Evolutionary conservation across 2,113 vertebrate species (phyloP), one percentile per base, ranked within the genome.

Genomic region (Cairina moschata): DNA sequence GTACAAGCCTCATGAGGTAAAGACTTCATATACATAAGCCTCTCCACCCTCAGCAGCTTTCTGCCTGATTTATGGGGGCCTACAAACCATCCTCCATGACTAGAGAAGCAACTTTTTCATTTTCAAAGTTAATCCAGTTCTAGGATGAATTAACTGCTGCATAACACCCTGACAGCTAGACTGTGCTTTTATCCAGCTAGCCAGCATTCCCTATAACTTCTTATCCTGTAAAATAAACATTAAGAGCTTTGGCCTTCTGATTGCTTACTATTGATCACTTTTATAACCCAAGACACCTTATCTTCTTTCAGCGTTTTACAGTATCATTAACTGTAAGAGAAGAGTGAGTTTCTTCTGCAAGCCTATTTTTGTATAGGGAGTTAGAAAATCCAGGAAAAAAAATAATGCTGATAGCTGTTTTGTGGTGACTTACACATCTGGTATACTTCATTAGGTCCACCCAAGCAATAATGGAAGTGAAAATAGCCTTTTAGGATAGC

Each of bases 91-190:
- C 84, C 71, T 95, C 90, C 93, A 95, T 80, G 91, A 92, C 90
- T 90, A 90, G 66, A 92, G 93, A 93, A 95, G 89, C 90, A 96
- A 96, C 93, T 91, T 96, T 95, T 96, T 94, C 77, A 94, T 97
- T 95, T 96, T 94, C 95, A 95, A 93, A 97, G 80, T 96, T 96
- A 96, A 96, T 96, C 91, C 73, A 84, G 84, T 92, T 94, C 94
- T 69, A 83, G 90, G 85, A 91, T 91, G 84, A 97, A 97, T 96
- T 97, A 95, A 91, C 80, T 92, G 88, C 88, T 81, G 76, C 81
- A 88, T 86, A 93, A 91, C 58, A 91, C 34, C 31, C 68, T 66
- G 31, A 94, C 93, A 93, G 76, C 66, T 86, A 92, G 91, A 93
- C 17, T 95, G 67, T 96, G 88, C 60, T 92, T 95, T 96, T 91